Base-by-base conservation (phyloP, 1,140 invertebrate species). In the Zaprionus kolodkinae region DNA sequence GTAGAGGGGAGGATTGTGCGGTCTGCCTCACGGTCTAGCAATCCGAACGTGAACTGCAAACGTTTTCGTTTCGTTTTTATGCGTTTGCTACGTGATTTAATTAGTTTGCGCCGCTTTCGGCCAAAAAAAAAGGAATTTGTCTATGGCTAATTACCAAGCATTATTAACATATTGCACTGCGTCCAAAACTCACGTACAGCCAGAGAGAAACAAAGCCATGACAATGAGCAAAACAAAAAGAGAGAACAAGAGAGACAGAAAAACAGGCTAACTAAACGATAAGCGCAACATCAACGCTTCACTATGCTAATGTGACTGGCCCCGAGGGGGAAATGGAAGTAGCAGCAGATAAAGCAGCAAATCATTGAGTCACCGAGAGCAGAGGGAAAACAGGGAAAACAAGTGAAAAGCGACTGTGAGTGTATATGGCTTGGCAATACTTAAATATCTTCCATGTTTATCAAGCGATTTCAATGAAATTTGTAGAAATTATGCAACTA, bases 1-100 rank as follows among this genome's bases (percentile, higher is more conserved):
- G 25, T 13, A 7, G 15, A 10, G 15, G 11, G 12, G 35, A 33
- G 10, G 13, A 10, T 10, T 6, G 30, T 5, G 15, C 12, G 27
- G 7, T 17, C 6, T 33, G 33, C 10, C 33, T 21, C 21, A 27
- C 27, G 27, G 27, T 35, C 40, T 43, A 4, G 40, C 40, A 54
- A 60, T 71, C 48, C 45, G 57, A 36, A 55, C n/a, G 36, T 25
- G 61, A 71, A 52, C 48, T 65, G 66, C 43, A 66, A 76, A 87
- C 79, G 76, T 77, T 86, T 83, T 76, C 63, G 64, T 21, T 21
- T 21, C 2, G 21, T 78, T 83, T 84, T 84, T 83, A 89, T 84
- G 81, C 78, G 83, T 85, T 89, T 89, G 71, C 85, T 88, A 88
- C 84, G 85, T 88, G 84, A 88, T 88, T 88, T 88, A 89, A 88